Conservation (phyloP, 2,113 vertebrate genomes). For the Neogobius melanostomus region DNA sequence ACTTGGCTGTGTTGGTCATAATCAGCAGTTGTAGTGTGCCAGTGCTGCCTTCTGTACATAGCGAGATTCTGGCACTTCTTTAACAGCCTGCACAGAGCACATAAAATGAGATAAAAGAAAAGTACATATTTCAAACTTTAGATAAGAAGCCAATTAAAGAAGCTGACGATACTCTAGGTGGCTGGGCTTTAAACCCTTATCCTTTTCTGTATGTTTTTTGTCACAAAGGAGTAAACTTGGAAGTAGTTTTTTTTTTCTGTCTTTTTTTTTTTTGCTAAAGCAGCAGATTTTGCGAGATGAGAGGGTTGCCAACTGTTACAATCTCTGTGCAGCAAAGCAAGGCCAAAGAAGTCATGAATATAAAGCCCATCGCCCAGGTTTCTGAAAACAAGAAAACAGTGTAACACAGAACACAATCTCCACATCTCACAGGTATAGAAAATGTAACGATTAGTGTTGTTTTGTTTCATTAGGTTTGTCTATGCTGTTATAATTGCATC, state of each 20-base stretch:
- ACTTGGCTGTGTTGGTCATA: slow-evolving; percentile 10
- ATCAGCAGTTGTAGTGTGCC: slow-evolving; percentile 5
- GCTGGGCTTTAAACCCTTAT: slow-evolving; percentile 9
- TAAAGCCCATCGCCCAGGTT: not conserved
- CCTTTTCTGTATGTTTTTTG: not conserved
- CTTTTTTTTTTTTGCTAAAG: not conserved
- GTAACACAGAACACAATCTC: not conserved
- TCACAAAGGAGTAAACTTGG: not conserved
- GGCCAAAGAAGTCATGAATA: not conserved
- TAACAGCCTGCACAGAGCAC: slow-evolving; percentile 9
- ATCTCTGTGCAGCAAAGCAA: not conserved
- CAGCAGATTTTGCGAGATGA: not conserved
- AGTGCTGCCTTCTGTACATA: slow-evolving; percentile 1
- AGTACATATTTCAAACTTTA: slow-evolving; percentile 27
- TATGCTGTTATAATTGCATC: too few relatives aligned
- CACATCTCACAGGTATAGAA: not conserved
- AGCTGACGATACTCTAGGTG: not conserved
- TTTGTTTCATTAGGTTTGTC: too few relatives aligned
- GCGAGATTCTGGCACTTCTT: slow-evolving; percentile 4
- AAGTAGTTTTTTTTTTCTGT: too few relatives aligned
- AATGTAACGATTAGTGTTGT: too few relatives aligned
- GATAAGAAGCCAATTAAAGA: slow-evolving; percentile 35
- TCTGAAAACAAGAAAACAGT: not conserved
- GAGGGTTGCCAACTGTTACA: not conserved
- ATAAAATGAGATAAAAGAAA: slow-evolving; percentile 25